Evolutionary conservation across 2,113 vertebrate species (phyloP).

Genomic region (Agelaius phoeniceus): DNA sequence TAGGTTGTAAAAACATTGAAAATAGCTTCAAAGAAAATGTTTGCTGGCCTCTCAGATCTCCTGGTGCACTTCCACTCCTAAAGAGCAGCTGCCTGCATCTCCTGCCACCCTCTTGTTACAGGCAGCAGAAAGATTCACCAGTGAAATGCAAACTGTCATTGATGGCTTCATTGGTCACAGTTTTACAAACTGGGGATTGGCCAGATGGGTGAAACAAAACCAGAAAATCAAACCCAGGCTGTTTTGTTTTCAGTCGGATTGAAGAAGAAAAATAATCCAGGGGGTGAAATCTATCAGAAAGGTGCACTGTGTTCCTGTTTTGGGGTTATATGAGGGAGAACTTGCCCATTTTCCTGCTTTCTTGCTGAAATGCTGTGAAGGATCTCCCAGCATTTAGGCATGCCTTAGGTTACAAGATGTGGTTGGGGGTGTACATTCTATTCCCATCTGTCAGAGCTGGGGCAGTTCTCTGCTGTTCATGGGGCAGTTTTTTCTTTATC

Average conservation of each 20-base stretch:
- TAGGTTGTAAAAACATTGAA: not conserved
- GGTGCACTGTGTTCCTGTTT: rapidly evolving
- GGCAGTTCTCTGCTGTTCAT: not conserved
- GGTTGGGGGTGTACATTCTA: rapidly evolving
- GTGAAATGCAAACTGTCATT: not conserved
- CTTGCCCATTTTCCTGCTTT: rapidly evolving
- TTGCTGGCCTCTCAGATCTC: not conserved
- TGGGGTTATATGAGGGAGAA: not conserved
- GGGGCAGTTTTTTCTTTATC: too few relatives aligned
- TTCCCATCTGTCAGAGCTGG: not conserved
- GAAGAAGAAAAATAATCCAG: not conserved
- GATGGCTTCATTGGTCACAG: not conserved
- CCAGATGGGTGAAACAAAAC: not conserved
- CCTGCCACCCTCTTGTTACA: not conserved
- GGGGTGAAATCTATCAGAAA: not conserved
- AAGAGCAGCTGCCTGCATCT: not conserved
- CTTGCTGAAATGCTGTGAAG: not conserved
- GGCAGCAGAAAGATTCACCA: not conserved
- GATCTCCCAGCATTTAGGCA: not conserved
- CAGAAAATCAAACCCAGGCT: not conserved
- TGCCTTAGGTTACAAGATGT: not conserved
- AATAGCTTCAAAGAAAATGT: not conserved
- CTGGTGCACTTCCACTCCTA: not conserved
- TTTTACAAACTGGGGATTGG: not conserved
- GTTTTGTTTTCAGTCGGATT: rapidly evolving